A percentile compares a stretch with the other conserved stretches of the same genome.
Evolutionary conservation across 2,113 vertebrate species (phyloP).

Genomic region (Oncorhynchus clarkii): DNA sequence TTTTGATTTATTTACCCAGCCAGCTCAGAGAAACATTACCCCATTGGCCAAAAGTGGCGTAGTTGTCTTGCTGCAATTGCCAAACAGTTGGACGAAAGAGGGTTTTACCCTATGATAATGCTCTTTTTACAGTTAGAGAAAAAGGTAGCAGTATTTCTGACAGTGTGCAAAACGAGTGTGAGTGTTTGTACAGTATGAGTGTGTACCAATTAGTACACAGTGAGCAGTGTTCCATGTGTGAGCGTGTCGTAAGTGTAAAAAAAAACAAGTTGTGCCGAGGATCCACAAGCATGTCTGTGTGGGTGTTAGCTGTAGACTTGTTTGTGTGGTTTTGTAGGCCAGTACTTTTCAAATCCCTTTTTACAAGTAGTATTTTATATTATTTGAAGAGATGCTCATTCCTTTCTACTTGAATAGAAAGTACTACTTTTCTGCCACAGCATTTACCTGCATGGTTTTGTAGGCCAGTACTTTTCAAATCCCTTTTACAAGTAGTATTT

Average conservation of each 20-base stretch:
- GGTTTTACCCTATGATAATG: slow-evolving; percentile 35
- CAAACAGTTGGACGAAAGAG: slow-evolving; percentile 70
- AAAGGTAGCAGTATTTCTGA: neutral
- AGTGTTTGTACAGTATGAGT: neutral
- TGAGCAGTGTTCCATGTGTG: neutral
- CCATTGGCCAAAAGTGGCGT: slow-evolving; percentile 52
- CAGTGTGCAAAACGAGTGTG: neutral
- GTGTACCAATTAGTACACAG: neutral
- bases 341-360: neutral
- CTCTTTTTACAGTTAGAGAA: slow-evolving; percentile 29
- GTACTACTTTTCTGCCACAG: too few relatives aligned
- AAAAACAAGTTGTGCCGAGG: neutral
- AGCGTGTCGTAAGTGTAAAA: neutral
- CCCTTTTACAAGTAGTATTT: neutral
- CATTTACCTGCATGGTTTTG: neutral
- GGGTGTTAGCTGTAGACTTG: neutral
- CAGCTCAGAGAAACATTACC: slow-evolving; percentile 56
- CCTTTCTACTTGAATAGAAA: neutral
- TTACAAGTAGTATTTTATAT: neutral
- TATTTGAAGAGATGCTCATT: neutral
- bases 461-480: neutral
- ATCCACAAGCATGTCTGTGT: neutral
- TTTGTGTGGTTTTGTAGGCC: neutral
- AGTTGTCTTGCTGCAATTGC: slow-evolving; percentile 71
- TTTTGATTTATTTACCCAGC: slow-evolving; percentile 60